A percentile compares a stretch with the other conserved stretches of the same genome.
Evolutionary conservation across 2,113 vertebrate species (phyloP).

Genomic region (Sebastes schlegelii): DNA sequence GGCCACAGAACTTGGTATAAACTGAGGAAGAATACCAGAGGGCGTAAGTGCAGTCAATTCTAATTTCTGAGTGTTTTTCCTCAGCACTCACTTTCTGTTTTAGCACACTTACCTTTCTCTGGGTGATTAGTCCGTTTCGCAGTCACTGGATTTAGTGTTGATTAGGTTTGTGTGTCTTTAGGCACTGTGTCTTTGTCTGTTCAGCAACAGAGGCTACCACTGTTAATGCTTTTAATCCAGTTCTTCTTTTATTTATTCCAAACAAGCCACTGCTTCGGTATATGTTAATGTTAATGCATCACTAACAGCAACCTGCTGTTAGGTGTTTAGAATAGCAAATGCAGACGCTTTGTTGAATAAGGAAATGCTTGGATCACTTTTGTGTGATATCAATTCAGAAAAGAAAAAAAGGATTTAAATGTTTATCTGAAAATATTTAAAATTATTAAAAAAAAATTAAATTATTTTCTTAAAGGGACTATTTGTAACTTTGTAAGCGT

Average conservation of each 20-base stretch:
- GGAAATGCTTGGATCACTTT: not conserved
- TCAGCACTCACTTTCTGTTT: slow-evolving; percentile 22
- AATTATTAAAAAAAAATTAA: not conserved
- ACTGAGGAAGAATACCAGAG: slow-evolving; percentile 6
- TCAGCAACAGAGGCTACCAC: not conserved
- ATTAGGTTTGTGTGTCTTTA: slow-evolving; percentile 23
- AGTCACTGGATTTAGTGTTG: slow-evolving; percentile 20
- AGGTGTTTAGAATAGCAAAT: slow-evolving; percentile 23
- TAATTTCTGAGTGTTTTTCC: slow-evolving; percentile 13
- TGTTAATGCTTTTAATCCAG: slow-evolving; percentile 11
- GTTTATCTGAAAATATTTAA: not conserved
- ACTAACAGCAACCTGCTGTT: slow-evolving; percentile 26
- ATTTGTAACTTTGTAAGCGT: no score
- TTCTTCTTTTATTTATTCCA: slow-evolving; percentile 26
- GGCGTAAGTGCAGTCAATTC: slow-evolving; percentile 7
- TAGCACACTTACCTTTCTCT: slow-evolving; percentile 23
- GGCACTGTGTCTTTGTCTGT: slow-evolving; percentile 9
- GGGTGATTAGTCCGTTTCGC: slow-evolving; percentile 4
- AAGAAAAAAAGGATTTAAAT: not conserved
- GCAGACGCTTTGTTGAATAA: slow-evolving; percentile 23
- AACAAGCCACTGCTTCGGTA: slow-evolving; percentile 18
- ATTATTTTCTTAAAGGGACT: no score
- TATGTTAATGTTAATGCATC: slow-evolving; percentile 44
- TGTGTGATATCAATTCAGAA: not conserved
- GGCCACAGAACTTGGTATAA: not conserved